phyloP scores from a whole-genome alignment of 2,797 vertebrate genomes.

The Clarias pachynema region DNA sequence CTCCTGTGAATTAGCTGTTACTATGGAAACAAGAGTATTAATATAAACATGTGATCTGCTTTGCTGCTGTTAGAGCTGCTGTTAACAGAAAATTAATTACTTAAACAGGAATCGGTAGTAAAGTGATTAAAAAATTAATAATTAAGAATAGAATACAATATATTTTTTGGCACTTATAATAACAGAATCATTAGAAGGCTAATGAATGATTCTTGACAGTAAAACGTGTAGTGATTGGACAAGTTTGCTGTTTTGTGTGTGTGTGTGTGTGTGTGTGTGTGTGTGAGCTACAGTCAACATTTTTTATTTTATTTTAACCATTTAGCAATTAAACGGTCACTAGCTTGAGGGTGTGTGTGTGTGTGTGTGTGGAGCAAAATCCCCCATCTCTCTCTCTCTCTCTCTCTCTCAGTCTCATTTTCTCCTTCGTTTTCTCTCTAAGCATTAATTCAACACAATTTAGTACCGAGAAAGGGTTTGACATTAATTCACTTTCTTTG shows the following conservation, averaged over 20 bases:
- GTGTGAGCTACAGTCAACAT: constrained; percentile 6
- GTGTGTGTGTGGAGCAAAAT: too few species aligned
- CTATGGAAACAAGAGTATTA: constrained; percentile 1
- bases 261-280: background rate
- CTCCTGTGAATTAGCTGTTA: constrained; percentile 1
- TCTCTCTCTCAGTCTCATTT: background rate
- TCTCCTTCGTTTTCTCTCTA: background rate
- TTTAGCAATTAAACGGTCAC: background rate
- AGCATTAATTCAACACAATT: background rate
- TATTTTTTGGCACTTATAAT: background rate
- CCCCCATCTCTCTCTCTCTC: background rate
- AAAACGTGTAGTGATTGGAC: background rate
- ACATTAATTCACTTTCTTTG: background rate
- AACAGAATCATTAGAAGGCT: background rate
- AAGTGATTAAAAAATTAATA: background rate
- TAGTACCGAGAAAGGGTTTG: background rate
- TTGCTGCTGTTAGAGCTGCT: background rate
- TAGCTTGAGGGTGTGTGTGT: background rate
- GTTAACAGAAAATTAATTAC: background rate
- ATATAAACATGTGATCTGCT: background rate
- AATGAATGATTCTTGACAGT: background rate
- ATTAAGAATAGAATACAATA: background rate
- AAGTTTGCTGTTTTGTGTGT: background rate
- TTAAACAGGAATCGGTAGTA: too few species aligned
- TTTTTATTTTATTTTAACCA: background rate